Conservation (phyloP, 2,797 vertebrate species). For the Cyclura pinguis region DNA sequence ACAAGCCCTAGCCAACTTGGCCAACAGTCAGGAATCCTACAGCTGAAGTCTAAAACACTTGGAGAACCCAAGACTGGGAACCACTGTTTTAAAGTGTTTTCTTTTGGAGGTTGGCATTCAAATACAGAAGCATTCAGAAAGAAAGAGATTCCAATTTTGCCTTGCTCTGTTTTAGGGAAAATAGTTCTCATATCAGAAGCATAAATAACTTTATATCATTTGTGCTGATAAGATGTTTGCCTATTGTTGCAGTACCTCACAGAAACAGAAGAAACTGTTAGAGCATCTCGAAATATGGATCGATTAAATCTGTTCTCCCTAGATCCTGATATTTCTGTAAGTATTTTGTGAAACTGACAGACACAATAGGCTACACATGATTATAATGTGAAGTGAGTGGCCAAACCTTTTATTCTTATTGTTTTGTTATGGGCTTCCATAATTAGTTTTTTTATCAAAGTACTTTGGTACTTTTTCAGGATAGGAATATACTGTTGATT, state of each 20-base stretch:
- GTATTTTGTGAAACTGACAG: slow-evolving; percentile 50
- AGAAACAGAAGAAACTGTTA: slow-evolving; percentile 94
- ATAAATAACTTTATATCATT: neutral
- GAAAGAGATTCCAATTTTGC: neutral
- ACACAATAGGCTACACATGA: neutral
- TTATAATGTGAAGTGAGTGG: neutral
- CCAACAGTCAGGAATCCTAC: too few species aligned
- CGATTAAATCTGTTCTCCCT: slow-evolving; percentile 95
- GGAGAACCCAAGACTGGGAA: too few species aligned
- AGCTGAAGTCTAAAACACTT: too few species aligned
- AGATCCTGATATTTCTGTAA: slow-evolving; percentile 93
- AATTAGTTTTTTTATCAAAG: neutral
- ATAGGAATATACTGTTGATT: neutral
- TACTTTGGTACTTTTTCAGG: neutral
- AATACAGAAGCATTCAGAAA: neutral
- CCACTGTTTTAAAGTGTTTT: neutral
- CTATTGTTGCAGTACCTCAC: slow-evolving; percentile 87
- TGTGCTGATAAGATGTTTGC: neutral
- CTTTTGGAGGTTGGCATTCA: neutral
- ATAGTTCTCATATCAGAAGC: neutral
- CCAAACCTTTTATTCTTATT: neutral
- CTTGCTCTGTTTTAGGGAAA: neutral
- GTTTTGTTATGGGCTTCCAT: neutral
- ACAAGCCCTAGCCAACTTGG: too few species aligned
- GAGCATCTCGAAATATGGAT: slow-evolving; percentile 87